Percentiles rank a stretch among this genome's conserved stretches.
These are phyloP conservation scores for Psittacula derbiana DNA, from an alignment of 2,797 vertebrate genomes.

Conservation along the genomic window DNA sequence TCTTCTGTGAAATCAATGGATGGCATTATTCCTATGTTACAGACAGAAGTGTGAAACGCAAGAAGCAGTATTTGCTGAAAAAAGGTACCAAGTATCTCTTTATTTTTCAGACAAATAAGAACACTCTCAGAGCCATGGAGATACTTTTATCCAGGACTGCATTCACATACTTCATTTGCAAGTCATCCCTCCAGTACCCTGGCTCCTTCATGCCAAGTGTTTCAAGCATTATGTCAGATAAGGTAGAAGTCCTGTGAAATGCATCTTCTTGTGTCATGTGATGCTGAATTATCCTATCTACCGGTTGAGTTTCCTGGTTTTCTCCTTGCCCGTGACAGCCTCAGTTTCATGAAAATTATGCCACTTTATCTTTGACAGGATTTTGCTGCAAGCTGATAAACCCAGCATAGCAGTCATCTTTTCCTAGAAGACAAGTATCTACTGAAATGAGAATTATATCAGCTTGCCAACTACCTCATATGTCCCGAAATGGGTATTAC, in stretches of 20 bases:
- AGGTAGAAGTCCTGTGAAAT: neutral
- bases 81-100: neutral
- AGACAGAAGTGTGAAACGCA: neutral
- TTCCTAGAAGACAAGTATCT: neutral
- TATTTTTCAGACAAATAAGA: neutral
- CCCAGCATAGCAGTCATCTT: neutral
- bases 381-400: neutral
- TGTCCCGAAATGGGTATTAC: neutral
- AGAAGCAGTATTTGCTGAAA: neutral
- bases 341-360: neutral
- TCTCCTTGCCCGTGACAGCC: neutral
- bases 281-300: neutral
- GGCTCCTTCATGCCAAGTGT: neutral
- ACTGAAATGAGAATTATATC: neutral
- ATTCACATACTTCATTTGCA: accelerated
- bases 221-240: neutral
- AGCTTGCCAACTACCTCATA: neutral
- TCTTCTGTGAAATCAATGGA: neutral
- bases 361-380: neutral
- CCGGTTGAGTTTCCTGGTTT: neutral
- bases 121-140: neutral
- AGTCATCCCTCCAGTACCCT: neutral
- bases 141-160: neutral
- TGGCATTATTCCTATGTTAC: accelerated
- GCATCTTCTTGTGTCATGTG: neutral